phyloP scores from a whole-genome alignment of 2,888 invertebrate species.

The Athrips mouffetella region DNA sequence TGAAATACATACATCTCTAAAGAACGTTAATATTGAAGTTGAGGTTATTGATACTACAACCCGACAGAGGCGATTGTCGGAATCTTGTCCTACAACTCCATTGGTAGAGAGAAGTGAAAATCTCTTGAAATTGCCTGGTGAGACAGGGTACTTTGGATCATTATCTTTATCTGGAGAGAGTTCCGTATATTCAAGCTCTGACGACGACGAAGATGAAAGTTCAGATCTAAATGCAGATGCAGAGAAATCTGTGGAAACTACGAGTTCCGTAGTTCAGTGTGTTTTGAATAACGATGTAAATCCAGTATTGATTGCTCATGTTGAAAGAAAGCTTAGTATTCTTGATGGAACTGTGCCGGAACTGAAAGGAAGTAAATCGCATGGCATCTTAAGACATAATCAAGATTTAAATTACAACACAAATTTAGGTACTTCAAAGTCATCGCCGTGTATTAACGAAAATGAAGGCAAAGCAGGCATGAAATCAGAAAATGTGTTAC shows the following conservation, averaged over 20 bases:
- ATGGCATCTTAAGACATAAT: slow-evolving; percentile 19
- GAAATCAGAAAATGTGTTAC: neutral
- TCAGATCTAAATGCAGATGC: slow-evolving; percentile 69
- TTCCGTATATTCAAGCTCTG: slow-evolving; percentile 59
- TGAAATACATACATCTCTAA: slow-evolving; percentile 59
- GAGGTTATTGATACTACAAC: slow-evolving; percentile 11
- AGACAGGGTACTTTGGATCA: slow-evolving; percentile 59
- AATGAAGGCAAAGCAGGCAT: neutral
- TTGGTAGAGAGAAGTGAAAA: slow-evolving; percentile 53
- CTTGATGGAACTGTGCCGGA: slow-evolving; percentile 36
- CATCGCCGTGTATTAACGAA: slow-evolving; percentile 20
- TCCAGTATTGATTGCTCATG: slow-evolving; percentile 48
- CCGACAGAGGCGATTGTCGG: slow-evolving; percentile 52
- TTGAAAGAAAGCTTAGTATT: slow-evolving; percentile 54
- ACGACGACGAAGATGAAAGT: slow-evolving; percentile 69
- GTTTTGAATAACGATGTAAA: slow-evolving; percentile 61
- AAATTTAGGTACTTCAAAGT: slow-evolving; percentile 27
- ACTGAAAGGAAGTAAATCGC: slow-evolving; percentile 22
- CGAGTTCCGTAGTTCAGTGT: slow-evolving; percentile 77
- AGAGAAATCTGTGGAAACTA: slow-evolving; percentile 70
- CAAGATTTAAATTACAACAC: neutral
- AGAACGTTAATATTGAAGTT: slow-evolving; percentile 51
- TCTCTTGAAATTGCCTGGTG: slow-evolving; percentile 57
- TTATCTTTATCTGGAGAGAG: slow-evolving; percentile 66
- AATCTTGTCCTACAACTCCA: slow-evolving; percentile 69